These are phyloP conservation scores for Leptosomus discolor DNA, from an alignment of 2,113 vertebrate species.

Conservation along the genomic window DNA sequence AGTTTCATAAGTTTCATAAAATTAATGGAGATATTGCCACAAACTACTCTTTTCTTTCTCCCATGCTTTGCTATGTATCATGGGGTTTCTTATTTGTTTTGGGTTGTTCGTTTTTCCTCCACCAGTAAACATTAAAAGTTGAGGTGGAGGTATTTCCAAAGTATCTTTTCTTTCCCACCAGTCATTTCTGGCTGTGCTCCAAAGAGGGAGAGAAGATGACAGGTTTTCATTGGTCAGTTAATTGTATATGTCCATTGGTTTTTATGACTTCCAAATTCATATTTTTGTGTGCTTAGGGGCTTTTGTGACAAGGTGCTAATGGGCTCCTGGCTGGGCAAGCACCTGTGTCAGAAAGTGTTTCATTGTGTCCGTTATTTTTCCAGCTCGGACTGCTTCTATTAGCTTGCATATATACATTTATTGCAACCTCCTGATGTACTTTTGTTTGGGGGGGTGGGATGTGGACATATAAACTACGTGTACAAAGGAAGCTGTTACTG, in stretches of 20 bases:
- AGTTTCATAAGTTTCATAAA: not conserved
- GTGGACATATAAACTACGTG: not conserved
- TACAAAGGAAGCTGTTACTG: not conserved
- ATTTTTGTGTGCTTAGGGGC: conserved; percentile 22
- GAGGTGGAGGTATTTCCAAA: not conserved
- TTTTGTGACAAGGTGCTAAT: conserved; percentile 66
- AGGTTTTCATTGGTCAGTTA: conserved; percentile 16
- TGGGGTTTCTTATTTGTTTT: not conserved
- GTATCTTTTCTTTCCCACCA: not conserved
- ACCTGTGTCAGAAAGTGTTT: conserved; percentile 65
- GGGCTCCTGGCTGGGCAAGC: conserved; percentile 53
- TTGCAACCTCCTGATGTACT: not conserved
- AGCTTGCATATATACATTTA: not conserved
- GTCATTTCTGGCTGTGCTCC: not conserved
- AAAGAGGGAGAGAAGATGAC: not conserved
- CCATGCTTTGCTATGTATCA: not conserved
- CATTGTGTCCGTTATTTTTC: conserved; percentile 46
- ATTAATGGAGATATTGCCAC: not conserved
- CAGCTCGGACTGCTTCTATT: conserved; percentile 10
- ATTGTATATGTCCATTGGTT: not conserved
- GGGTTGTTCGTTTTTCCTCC: too few species aligned
- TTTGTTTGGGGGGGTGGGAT: not conserved
- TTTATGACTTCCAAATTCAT: conserved; percentile 42
- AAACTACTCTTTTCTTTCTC: not conserved
- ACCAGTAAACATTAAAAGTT: not conserved